Percentiles rank a stretch among this genome's conserved stretches.
Evolutionary conservation across 2,888 invertebrate genomes (phyloP).

Genomic region (Acrobasis consociella): DNA sequence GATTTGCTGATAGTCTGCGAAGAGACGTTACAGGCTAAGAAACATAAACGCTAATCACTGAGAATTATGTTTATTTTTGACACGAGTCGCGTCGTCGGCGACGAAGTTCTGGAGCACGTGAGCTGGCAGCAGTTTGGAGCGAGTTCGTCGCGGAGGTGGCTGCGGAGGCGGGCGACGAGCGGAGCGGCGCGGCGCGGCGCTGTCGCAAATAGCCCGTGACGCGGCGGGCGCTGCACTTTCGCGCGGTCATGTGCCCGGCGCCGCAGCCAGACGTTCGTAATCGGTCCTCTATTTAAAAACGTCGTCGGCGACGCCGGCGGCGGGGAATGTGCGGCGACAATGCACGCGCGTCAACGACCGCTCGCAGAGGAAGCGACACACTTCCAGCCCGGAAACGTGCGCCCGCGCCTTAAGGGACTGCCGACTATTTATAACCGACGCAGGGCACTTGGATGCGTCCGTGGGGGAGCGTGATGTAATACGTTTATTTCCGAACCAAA

Average conservation of each 20-base stretch:
- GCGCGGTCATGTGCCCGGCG: constrained; percentile 78
- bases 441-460: constrained; percentile 54
- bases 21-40: constrained; percentile 3
- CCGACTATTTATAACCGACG: constrained; percentile 69
- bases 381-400: constrained; percentile 81
- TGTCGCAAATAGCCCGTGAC: constrained; percentile 80
- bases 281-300: constrained; percentile 80
- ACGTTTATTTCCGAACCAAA: constrained; percentile 58
- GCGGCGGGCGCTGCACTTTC: constrained; percentile 79
- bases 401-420: constrained; percentile 79
- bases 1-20: constrained; percentile 16
- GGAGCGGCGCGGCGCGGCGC: constrained; percentile 38
- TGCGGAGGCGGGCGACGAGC: constrained; percentile 33
- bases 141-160: constrained; percentile 33
- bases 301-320: constrained; percentile 67
- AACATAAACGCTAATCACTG: not conserved
- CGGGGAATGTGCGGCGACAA: constrained; percentile 78
- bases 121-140: constrained; percentile 26
- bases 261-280: constrained; percentile 76
- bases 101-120: constrained; percentile 7
- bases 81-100: constrained; percentile 18
- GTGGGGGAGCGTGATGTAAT: constrained; percentile 64
- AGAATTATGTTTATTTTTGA: constrained; percentile 20
- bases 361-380: constrained; percentile 79
- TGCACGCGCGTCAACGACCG: constrained; percentile 79